Percentiles rank a stretch among this genome's conserved stretches.
Evolutionary conservation across 1,140 invertebrate genomes (phyloP).

Genomic region (Microvelia longipes): DNA sequence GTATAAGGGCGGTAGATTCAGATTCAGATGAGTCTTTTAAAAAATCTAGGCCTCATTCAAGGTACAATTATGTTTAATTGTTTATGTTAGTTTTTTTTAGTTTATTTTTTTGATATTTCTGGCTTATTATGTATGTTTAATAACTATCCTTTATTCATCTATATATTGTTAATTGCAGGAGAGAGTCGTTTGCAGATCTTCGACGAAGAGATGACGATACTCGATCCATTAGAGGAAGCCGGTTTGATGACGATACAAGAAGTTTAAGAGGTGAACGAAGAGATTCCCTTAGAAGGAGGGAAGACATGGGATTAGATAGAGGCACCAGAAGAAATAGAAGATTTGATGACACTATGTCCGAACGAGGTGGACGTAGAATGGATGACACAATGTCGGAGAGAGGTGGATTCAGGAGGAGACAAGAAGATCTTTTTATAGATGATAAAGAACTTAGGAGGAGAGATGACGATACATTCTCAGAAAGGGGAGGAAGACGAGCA

Average conservation of each 20-base stretch:
- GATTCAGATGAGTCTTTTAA: background rate
- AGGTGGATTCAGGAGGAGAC: constrained; percentile 7
- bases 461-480: constrained; percentile 10
- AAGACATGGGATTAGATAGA: background rate
- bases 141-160: no score
- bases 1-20: background rate
- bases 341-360: background rate
- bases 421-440: constrained; percentile 6
- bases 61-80: constrained; percentile 8
- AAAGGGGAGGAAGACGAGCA: constrained; percentile 9
- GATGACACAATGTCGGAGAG: constrained; percentile 1
- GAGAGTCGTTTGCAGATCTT: background rate
- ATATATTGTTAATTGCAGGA: constrained; percentile 5
- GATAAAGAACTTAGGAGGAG: constrained; percentile 4
- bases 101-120: no score
- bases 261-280: constrained; percentile 2
- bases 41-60: background rate
- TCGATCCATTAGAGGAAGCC: constrained; percentile 11
- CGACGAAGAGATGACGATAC: constrained; percentile 8
- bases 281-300: background rate
- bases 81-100: no score
- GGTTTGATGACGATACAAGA: constrained; percentile 5
- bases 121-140: no score
- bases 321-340: background rate
- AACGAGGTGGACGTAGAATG: background rate